Conservation (phyloP, 2,113 vertebrate genomes). For the Atlantisia rogersi region DNA sequence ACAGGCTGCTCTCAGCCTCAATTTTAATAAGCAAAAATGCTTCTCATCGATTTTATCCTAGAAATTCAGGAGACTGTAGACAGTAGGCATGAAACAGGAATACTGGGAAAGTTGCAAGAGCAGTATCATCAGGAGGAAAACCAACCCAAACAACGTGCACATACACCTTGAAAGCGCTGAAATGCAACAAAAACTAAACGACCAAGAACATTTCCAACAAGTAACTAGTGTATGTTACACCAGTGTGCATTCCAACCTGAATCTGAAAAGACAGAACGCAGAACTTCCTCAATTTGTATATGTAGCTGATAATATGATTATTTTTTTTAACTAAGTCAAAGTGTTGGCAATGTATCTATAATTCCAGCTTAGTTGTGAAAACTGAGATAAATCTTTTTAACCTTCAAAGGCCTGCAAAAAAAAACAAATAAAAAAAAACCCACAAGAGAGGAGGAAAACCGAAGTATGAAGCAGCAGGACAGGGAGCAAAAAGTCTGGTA, state of each 20-base stretch:
- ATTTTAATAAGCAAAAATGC: neutral
- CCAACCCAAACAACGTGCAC: neutral
- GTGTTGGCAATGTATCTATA: neutral
- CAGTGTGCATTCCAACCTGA: neutral
- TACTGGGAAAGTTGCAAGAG: neutral
- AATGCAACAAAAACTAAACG: neutral
- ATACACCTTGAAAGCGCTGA: neutral
- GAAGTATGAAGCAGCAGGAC: neutral
- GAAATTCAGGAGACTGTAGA: neutral
- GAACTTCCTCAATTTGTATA: neutral
- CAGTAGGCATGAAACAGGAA: neutral
- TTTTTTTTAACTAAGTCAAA: neutral
- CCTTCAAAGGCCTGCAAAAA: neutral
- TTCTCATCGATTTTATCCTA: neutral
- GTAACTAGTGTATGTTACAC: neutral
- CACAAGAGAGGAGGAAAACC: rapidly evolving
- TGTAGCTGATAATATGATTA: neutral
- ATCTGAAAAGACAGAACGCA: neutral
- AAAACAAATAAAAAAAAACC: neutral
- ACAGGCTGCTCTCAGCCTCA: neutral
- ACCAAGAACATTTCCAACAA: neutral
- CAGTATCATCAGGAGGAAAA: no score
- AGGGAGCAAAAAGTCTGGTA: neutral
- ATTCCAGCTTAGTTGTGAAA: neutral
- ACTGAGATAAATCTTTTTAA: neutral